Evolutionary conservation across 1,140 invertebrate species (phyloP).

Genomic region (Brachystomella parvula): DNA sequence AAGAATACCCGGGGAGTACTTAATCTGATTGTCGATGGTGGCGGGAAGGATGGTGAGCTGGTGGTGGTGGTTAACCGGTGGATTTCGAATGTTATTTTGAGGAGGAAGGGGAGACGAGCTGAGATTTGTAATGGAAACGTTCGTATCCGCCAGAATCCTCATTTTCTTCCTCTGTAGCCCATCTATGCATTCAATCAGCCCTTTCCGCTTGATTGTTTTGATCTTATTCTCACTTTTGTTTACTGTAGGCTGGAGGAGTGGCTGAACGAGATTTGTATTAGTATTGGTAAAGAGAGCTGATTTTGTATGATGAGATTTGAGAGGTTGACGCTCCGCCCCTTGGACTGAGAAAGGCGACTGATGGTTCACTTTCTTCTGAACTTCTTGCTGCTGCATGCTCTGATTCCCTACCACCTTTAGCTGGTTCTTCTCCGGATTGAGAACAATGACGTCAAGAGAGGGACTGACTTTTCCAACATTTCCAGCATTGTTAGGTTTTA

Average conservation of each 20-base stretch:
- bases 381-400: neutral
- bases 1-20: neutral
- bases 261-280: constrained; percentile 20
- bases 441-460: constrained; percentile 36
- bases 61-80: neutral
- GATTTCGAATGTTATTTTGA: neutral
- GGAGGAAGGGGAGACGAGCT: neutral
- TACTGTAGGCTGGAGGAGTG: constrained; percentile 3
- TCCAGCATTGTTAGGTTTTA: constrained; percentile 30
- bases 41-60: neutral
- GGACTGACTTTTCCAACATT: constrained; percentile 34
- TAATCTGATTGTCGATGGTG: neutral
- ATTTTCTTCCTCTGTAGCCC: constrained; percentile 33
- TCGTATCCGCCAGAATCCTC: constrained; percentile 23
- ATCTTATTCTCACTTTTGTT: constrained; percentile 19
- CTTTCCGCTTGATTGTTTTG: constrained; percentile 24
- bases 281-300: neutral
- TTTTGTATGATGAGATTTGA: neutral
- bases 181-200: constrained; percentile 32
- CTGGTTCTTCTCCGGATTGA: constrained; percentile 20
- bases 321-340: neutral
- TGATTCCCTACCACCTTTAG: no score
- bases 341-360: neutral
- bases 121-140: constrained; percentile 10
- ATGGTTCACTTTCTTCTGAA: neutral